A percentile compares a stretch with the other conserved stretches of the same genome.
phyloP scores from a whole-genome alignment of 2,888 invertebrate species.

The Strigamia transsilvanica region DNA sequence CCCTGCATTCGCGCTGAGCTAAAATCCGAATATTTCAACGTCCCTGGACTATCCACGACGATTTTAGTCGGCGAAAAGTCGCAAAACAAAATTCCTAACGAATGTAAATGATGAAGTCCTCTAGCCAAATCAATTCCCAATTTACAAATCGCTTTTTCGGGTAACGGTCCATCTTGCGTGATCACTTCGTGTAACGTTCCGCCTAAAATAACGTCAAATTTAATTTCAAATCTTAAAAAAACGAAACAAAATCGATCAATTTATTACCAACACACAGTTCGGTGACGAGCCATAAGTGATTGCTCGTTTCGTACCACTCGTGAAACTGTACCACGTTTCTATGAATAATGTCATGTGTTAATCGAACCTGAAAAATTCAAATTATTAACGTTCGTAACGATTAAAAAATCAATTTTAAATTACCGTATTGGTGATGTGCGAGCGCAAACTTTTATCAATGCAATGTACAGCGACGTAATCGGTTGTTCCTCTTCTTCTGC shows the following conservation, averaged over 20 bases:
- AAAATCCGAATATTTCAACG: constrained; percentile 64
- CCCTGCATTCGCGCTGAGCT: constrained; percentile 63
- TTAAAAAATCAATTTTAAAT: constrained; percentile 59
- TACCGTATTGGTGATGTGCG: constrained; percentile 64
- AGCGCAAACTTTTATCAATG: constrained; percentile 64
- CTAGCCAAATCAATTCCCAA: constrained; percentile 62
- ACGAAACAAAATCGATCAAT: not conserved
- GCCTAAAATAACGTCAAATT: not conserved
- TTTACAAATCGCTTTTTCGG: constrained; percentile 29
- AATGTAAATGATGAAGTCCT: constrained; percentile 64
- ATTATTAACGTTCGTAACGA: not conserved
- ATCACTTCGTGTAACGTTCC: constrained; percentile 49
- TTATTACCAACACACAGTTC: constrained; percentile 64
- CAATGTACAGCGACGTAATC: constrained; percentile 65
- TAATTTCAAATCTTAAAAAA: too few relatives aligned
- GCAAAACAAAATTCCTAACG: constrained; percentile 63
- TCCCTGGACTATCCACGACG: constrained; percentile 63
- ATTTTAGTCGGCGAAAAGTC: constrained; percentile 64
- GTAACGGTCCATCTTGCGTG: constrained; percentile 37
- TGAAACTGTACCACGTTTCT: constrained; percentile 64
- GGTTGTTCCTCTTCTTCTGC: constrained; percentile 64
- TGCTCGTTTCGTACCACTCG: constrained; percentile 66
- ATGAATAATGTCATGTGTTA: constrained; percentile 64
- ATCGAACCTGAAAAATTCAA: constrained; percentile 39
- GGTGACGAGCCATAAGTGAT: constrained; percentile 65